Conservation (phyloP, 2,797 vertebrate genomes). For the Cynodonichthys magdalenae region DNA sequence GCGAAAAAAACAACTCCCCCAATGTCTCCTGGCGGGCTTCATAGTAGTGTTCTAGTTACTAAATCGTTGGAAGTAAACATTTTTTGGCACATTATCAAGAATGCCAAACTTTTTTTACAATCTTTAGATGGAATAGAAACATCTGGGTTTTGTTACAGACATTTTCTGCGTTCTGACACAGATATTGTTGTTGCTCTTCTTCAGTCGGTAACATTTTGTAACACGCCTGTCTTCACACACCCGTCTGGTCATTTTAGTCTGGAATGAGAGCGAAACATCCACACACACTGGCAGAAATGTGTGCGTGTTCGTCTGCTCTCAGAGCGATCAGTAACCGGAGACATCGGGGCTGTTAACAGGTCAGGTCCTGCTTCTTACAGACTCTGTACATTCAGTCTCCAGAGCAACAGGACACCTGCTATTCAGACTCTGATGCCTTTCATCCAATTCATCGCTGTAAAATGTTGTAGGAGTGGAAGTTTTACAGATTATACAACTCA, state of each 20-base stretch:
- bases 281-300: neutral
- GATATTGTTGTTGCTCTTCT: too few relatives aligned
- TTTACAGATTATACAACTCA: neutral
- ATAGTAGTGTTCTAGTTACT: too few relatives aligned
- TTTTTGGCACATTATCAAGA: too few relatives aligned
- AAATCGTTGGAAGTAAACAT: too few relatives aligned
- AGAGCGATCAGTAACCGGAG: conserved; percentile 35
- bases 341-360: conserved; percentile 2
- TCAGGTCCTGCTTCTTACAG: conserved; percentile 8
- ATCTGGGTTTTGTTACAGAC: too few relatives aligned
- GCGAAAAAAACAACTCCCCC: too few relatives aligned
- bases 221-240: conserved; percentile 15
- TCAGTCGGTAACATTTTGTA: neutral
- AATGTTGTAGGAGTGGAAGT: neutral
- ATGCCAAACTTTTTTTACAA: too few relatives aligned
- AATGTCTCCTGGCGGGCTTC: too few relatives aligned
- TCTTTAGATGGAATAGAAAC: too few relatives aligned
- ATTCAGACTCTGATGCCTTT: conserved; percentile 17
- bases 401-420: conserved; percentile 42
- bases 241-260: conserved; percentile 2
- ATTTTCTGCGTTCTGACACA: too few relatives aligned
- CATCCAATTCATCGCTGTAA: conserved; percentile 22
- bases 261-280: conserved; percentile 18
- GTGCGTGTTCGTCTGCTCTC: conserved; percentile 23
- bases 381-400: neutral